phyloP scores from a whole-genome alignment of 2,797 vertebrate species.

The Urosaurus nigricauda region DNA sequence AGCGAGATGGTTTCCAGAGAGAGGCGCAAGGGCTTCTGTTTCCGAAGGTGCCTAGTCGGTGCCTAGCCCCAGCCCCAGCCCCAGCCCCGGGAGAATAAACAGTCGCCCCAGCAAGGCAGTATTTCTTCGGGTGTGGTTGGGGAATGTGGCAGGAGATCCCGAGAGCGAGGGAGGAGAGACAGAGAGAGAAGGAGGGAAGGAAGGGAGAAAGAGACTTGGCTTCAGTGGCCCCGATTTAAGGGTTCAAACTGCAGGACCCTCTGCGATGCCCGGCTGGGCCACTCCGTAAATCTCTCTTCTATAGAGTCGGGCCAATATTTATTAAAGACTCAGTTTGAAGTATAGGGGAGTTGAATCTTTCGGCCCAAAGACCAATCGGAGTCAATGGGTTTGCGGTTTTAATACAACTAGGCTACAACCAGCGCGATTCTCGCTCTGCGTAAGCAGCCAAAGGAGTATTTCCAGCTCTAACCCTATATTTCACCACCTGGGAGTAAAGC shows the following conservation, averaged over 20 bases:
- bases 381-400: not conserved
- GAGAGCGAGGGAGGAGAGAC: not conserved
- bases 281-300: not conserved
- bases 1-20: not conserved
- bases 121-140: not conserved
- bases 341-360: not conserved
- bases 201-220: too few species aligned
- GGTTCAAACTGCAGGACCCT: too few species aligned
- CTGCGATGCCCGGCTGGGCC: too few species aligned
- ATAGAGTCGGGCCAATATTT: not conserved
- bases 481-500: not conserved
- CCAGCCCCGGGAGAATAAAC: slow-evolving; percentile 15
- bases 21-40: not conserved
- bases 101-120: not conserved
- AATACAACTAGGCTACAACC: not conserved
- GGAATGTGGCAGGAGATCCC: not conserved
- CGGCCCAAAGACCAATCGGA: not conserved
- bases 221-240: too few species aligned
- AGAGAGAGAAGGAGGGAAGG: too few species aligned
- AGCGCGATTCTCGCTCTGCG: not conserved
- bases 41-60: not conserved
- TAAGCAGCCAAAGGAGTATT: not conserved
- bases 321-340: not conserved
- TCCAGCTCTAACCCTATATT: too few species aligned
- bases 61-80: not conserved